Evolutionary conservation across 2,888 invertebrate genomes (phyloP).

Genomic region (Malacosoma neustria): DNA sequence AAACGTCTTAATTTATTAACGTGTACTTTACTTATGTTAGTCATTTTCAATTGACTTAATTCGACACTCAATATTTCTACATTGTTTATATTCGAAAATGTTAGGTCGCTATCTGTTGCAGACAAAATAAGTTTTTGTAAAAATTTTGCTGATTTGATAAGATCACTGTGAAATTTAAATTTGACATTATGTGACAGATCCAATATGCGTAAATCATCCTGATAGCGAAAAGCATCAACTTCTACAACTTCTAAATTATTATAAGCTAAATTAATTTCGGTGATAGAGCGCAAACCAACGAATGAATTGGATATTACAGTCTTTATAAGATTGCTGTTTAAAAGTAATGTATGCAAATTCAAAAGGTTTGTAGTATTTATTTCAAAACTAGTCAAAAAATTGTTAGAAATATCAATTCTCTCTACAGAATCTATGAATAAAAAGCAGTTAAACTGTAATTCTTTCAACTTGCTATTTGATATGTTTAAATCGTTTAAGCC

Average conservation of each 20-base stretch:
- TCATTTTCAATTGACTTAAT: conserved; percentile 26
- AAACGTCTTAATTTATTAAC: conserved; percentile 24
- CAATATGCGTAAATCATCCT: conserved; percentile 24
- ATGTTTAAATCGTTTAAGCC: conserved; percentile 35
- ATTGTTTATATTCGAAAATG: conserved; percentile 19
- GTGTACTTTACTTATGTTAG: conserved; percentile 24
- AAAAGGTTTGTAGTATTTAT: conserved; percentile 36
- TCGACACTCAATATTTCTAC: conserved; percentile 20
- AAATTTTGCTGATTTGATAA: conserved; percentile 17
- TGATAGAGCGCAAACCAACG: conserved; percentile 21
- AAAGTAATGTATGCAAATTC: conserved; percentile 23
- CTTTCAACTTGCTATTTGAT: conserved; percentile 32
- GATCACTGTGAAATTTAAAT: conserved; percentile 19
- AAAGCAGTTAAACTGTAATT: conserved; percentile 39
- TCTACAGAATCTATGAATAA: conserved; percentile 28
- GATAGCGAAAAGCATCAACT: conserved; percentile 22
- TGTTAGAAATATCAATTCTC: conserved; percentile 43
- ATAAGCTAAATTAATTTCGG: conserved; percentile 25
- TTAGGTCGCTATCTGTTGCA: conserved; percentile 21
- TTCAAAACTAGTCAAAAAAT: conserved; percentile 28
- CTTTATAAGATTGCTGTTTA: conserved; percentile 38
- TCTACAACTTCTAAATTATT: conserved; percentile 27
- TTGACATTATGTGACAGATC: conserved; percentile 42
- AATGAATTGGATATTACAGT: conserved; percentile 21
- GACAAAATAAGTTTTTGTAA: conserved; percentile 30